Base-by-base conservation (phyloP, 2,797 vertebrate species). In the Enteromius fasciolatus region DNA sequence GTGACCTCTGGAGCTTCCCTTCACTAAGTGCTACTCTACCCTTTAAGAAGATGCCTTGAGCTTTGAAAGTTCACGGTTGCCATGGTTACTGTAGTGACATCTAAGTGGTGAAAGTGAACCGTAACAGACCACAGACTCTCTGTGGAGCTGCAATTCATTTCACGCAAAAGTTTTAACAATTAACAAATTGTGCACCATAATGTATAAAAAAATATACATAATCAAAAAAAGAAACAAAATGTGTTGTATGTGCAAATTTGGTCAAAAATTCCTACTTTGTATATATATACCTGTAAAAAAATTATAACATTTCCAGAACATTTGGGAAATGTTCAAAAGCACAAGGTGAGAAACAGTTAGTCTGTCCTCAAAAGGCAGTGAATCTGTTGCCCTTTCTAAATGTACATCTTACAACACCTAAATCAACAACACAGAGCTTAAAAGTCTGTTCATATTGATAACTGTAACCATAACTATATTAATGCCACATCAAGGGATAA, bases 321-420 rank as follows among this genome's bases (percentile, higher is more conserved):
- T 75, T 66, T 17, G 11, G 50, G 23, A 82, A 76, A 76, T 46
- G 74, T 88, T 82, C 86, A 59, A 52, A 73, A n/a, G 50, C 80
- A 85, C 17, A 84, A 84, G 48, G 81, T 63, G 80, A 70, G 74
- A 74, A 68, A 69, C 84, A 82, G 73, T 76, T 78, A 68, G 17
- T 80, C 57, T 11, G 1, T 83, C 78, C 52, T 79, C 68, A 79
- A 83, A 83, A 74, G 83, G 81, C 84, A 84, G 82, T 84, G 82
- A 86, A 54, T 66, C 61, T 63, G 82, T 76, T 72, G 72, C 39
- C 25, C n/a, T 18, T 41, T 57, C 25, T 63, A 39, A 41, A 14
- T 48, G 50, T 20, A 59, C 41, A 57, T 28, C 44, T 66, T 46
- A 57, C 54, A 63, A 80, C 64, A 77, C 31, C 4, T 10, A 39